These are phyloP conservation scores for Heliocidaris erythrogramma DNA, from an alignment of 35 echinoderm and acorn worm genomes.

Conservation along the genomic window DNA sequence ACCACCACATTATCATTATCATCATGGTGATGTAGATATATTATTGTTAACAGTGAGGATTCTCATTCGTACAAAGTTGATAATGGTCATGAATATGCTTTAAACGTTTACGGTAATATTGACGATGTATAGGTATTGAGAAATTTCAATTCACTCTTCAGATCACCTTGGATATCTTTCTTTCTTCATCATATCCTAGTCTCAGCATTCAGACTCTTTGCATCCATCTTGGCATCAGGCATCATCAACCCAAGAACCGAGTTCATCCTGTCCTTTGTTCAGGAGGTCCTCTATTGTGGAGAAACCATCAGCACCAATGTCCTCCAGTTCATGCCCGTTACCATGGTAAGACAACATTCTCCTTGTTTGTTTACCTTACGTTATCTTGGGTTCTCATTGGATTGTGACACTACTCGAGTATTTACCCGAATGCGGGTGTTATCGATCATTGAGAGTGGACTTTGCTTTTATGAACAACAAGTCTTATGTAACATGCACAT, in stretches of 20 bases:
- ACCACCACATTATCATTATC: too few species aligned
- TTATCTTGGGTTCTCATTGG: too few species aligned
- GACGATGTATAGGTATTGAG: neutral
- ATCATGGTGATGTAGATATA: neutral
- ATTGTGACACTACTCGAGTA: too few species aligned
- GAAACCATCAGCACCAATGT: conserved; percentile 72
- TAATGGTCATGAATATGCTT: neutral
- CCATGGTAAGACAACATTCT: conserved; percentile 66
- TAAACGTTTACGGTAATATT: neutral
- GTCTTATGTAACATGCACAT: too few species aligned
- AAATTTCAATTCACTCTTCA: neutral
- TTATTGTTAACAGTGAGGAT: neutral
- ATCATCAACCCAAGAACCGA: conserved; percentile 74
- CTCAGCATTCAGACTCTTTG: conserved; percentile 80
- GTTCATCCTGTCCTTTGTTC: conserved; percentile 82
- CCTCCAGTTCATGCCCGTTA: conserved; percentile 88
- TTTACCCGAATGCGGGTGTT: too few species aligned
- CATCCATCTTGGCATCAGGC: conserved; percentile 68
- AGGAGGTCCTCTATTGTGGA: conserved; percentile 75
- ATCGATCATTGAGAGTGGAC: too few species aligned
- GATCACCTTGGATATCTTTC: neutral
- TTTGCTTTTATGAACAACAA: too few species aligned
- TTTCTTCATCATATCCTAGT: conserved; percentile 40
- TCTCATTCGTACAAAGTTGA: neutral
- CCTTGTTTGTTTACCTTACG: too few species aligned